Base-by-base conservation (phyloP, 2,113 vertebrate genomes). In the Lophochroa leadbeateri region DNA sequence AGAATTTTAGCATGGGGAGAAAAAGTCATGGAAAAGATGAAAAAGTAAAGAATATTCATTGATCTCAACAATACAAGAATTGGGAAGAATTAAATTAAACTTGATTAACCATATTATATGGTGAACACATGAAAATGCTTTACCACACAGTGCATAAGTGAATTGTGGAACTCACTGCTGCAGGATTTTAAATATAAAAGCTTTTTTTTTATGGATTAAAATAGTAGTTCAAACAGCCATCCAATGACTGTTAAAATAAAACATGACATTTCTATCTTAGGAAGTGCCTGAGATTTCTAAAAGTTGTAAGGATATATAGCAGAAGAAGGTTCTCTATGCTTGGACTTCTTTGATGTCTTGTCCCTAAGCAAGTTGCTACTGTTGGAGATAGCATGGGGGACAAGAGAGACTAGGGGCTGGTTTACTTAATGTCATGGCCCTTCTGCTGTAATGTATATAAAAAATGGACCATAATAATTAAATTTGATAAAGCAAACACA, bases 11-110 rank as follows among this genome's bases (percentile, higher is more conserved):
- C 3, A 33, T 10, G 3, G 19, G 7, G 7, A 37, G 25, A 50
- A 67, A 67, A 24, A 0, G 1, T 24, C 0, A 41, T 50, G 13
- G 11, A 61, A 82, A 77, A 50, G 1, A 4, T 41, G 13, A 57
- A 44, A 46, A 71, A 67, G 39, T 17, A 46, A 46, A 57, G 16
- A 41, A 1, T 41, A 41, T n/a, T 17, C 2, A 25, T 33, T 31
- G 0, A 19, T 61, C 8, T 28, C 43, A 37, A 33, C 4, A 60
- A 5, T 27, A 7, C 1, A 74, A 20, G 7, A 70, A 15, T 12
- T 37, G 3, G 4, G 16, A 10, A 61, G 6, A 77, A 81, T 55
- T 43, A 57, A 63, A 47, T 52, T 29, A 39, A 49, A 46, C 49
- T 33, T 33, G 7, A 24, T 78, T 63, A 60, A 44, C 25, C 9